Base-by-base conservation (phyloP, 1,140 invertebrate genomes). In the Lordiphosa collinella region DNA sequence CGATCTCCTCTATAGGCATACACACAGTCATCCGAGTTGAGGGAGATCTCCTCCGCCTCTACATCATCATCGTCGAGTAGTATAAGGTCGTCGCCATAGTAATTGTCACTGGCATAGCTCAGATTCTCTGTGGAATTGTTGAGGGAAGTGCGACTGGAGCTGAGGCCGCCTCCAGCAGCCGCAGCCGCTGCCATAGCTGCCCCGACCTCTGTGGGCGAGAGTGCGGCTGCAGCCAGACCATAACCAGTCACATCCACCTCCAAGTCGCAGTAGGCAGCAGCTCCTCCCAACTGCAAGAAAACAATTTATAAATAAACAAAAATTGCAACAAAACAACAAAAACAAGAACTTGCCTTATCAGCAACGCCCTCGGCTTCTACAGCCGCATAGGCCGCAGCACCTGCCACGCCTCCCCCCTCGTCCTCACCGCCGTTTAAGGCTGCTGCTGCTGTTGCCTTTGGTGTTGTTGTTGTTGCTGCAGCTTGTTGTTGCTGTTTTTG, bases 121-220 rank as follows among this genome's bases (percentile, higher is more conserved):
- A 88, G 68, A 41, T 88, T 88, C 52, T 87, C 87, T 9, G 87
- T 87, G 38, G 85, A 87, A 51, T 87, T 87, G 49, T 87, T 87
- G 25, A 87, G 70, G 22, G 82, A 86, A n/a, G 82, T 86, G 41
- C 82, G 82, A 68, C 76, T 86, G 11, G 82, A 86, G 48, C 69
- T 78, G 6, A 74, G 59, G 18, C 66, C 71, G 11, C 55, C 34
- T 25, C 64, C 25, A 29, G 69, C 69, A 49, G 65, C 35, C 12
- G 64, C 56, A 7, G 63, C 78, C 16, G 29, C 57, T 22, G 37
- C 64, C 14, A 29, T 65, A 22, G 60, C 69, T 44, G 60, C 35
- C 14, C 60, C 56, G 6, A 60, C 72, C 32, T 82, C 80, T 50
- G 71, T 67, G 16, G 80, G 67, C 41, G 80, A 63, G 4, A 80